A percentile compares a stretch with the other conserved stretches of the same genome.
These are phyloP conservation scores for Caracal caracal DNA, from an alignment of 2,113 vertebrate species.

Conservation along the genomic window DNA sequence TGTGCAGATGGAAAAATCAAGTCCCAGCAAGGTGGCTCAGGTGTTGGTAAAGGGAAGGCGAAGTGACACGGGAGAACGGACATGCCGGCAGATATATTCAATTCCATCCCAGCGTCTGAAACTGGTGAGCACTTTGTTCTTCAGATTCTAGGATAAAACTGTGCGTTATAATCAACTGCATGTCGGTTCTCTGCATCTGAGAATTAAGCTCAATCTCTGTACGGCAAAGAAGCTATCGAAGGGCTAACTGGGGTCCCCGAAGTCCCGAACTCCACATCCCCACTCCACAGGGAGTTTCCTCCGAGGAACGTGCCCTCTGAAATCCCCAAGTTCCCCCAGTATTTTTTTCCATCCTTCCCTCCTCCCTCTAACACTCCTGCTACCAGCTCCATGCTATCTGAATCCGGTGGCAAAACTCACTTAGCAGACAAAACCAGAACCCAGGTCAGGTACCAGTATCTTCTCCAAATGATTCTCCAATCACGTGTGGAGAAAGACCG, in stretches of 20 bases:
- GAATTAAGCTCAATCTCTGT: background rate
- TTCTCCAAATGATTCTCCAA: background rate
- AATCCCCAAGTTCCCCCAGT: background rate
- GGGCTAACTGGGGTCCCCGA: background rate
- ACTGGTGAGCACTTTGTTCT: background rate
- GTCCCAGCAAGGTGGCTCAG: background rate
- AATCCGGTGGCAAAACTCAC: background rate
- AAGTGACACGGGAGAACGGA: background rate
- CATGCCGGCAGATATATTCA: rapidly evolving
- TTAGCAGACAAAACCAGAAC: background rate
- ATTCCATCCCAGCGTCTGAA: background rate
- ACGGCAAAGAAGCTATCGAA: background rate
- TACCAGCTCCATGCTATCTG: background rate
- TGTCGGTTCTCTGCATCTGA: background rate
- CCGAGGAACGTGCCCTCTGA: background rate
- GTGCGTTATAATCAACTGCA: rapidly evolving
- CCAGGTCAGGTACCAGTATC: background rate
- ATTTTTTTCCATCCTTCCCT: background rate
- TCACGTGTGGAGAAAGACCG: background rate
- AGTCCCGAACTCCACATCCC: background rate
- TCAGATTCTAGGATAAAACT: background rate
- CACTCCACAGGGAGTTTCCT: background rate
- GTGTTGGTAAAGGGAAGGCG: background rate
- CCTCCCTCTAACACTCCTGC: background rate
- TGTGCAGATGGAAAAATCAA: background rate